Conservation (phyloP, 2,113 vertebrate species). For the Syngnathus scovelli region DNA sequence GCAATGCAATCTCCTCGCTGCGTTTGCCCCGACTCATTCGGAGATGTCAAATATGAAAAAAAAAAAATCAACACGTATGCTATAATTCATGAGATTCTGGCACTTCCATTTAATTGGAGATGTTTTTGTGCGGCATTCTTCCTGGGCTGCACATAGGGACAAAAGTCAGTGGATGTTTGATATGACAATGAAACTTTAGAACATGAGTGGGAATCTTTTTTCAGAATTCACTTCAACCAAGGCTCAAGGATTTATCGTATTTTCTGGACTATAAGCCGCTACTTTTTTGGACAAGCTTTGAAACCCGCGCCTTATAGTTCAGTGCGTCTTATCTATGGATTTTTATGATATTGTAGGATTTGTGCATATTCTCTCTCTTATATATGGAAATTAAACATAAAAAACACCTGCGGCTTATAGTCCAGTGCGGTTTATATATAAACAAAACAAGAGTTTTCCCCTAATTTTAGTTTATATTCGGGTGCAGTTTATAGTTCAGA, state of each 20-base stretch:
- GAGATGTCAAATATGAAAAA: conserved; percentile 57
- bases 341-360: too few species aligned
- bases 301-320: too few species aligned
- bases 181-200: conserved; percentile 11
- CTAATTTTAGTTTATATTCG: too few species aligned
- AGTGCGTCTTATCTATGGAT: too few species aligned
- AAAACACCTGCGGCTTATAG: too few species aligned
- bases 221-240: neutral
- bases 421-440: too few species aligned
- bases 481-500: too few species aligned
- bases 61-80: conserved; percentile 31
- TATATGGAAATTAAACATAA: too few species aligned
- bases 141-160: conserved; percentile 11
- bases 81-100: conserved; percentile 62
- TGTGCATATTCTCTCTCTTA: too few species aligned
- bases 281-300: too few species aligned
- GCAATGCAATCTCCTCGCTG: conserved; percentile 58
- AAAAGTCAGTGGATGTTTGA: conserved; percentile 34
- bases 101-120: conserved; percentile 57
- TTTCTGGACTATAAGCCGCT: too few species aligned
- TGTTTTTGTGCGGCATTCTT: conserved; percentile 37
- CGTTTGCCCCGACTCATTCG: conserved; percentile 40
- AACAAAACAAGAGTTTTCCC: too few species aligned
- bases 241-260: neutral
- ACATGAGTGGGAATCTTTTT: neutral